Base-by-base conservation (phyloP, 1,140 invertebrate genomes). In the Neodiprion pinetum region DNA sequence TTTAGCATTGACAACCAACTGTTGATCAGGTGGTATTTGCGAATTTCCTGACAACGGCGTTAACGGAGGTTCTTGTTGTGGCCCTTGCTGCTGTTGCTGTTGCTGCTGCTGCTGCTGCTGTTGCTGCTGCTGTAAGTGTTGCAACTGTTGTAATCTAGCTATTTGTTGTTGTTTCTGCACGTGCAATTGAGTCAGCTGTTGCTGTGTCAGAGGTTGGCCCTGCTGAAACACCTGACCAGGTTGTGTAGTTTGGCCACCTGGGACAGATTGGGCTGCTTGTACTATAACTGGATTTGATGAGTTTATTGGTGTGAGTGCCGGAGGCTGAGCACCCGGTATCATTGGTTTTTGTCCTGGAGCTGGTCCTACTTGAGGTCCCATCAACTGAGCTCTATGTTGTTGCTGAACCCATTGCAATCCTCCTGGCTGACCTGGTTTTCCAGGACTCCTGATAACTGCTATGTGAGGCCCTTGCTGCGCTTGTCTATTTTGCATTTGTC, bases 1-100 rank as follows among this genome's bases (percentile, higher is more conserved):
- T 86, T 97, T 97, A 0, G 96, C 92, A 83, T 96, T 97, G 49
- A 97, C 94, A n/a, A 94, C 88, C 40, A 92, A 81, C 53, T 91
- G 89, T 72, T 88, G 89, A 80, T 88, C 89, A 73, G 83, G 80
- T n/a, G 83, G 81, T 73, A 88, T 85, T 40, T 87, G 86, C 23
- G 83, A 76, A 61, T 83, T 91, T 75, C 79, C 88, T 72, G 80
- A 86, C 76, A 80, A 81, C 28, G 76, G 77, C 50, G 77, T 84
- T 75, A 82, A 82, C 50, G 74, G 83, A 75, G 85, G 72, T 23
- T 87, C 86, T 72, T 84, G 85, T 12, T 85, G 85, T 0, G 80
- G 74, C 1, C 78, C 75, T 12, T 81, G 74, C 71, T 75, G 81
- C 70, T 81, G 81, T 11, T 85, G 80, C 23, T 80, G 84, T 28